Evolutionary conservation across 2,888 invertebrate genomes (phyloP).

Genomic region (Allygus modestus): DNA sequence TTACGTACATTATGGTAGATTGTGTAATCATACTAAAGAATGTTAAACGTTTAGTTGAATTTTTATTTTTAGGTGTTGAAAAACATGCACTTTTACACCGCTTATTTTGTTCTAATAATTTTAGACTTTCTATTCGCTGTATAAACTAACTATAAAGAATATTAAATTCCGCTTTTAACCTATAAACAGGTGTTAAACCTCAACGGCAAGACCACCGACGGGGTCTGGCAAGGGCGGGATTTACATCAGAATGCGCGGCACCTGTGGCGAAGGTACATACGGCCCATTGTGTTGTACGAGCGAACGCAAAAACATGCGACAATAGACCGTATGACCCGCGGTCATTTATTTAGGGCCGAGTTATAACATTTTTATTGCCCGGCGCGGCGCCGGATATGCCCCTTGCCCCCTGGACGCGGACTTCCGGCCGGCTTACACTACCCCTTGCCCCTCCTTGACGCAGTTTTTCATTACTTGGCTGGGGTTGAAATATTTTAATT

Average conservation of each 20-base stretch:
- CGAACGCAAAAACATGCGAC: conserved; percentile 19
- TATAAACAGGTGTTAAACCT: neutral
- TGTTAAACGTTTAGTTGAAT: no score
- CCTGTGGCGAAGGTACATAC: conserved; percentile 32
- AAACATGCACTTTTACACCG: no score
- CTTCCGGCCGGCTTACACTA: conserved; percentile 19
- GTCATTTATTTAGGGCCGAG: conserved; percentile 60
- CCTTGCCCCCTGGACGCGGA: conserved; percentile 37
- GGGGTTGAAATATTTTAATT: conserved; percentile 26
- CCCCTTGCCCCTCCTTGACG: neutral
- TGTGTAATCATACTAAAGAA: no score
- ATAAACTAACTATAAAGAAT: no score
- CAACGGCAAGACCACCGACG: neutral
- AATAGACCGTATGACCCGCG: conserved; percentile 54
- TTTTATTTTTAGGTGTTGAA: no score
- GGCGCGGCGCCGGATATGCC: conserved; percentile 33
- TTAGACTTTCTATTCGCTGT: no score
- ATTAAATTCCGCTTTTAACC: no score
- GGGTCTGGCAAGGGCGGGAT: conserved; percentile 5
- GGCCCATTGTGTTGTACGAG: conserved; percentile 22
- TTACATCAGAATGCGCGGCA: conserved; percentile 26
- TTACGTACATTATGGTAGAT: no score
- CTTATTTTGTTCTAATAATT: no score
- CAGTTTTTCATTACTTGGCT: neutral
- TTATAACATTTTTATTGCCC: conserved; percentile 58